phyloP scores from a whole-genome alignment of 1,140 invertebrate genomes.

The Drosophila tristis region DNA sequence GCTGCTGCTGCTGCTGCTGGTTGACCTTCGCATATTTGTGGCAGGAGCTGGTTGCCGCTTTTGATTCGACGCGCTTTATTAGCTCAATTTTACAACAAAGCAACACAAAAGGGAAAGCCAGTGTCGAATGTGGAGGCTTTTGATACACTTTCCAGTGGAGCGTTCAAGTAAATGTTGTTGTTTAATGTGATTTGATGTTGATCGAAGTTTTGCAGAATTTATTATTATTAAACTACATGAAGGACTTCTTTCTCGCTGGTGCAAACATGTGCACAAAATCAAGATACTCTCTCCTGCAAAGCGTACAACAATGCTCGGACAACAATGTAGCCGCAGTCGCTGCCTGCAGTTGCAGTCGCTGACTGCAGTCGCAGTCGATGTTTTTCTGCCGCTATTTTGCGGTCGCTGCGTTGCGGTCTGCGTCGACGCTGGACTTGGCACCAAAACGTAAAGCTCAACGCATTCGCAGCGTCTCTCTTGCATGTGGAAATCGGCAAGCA shows the following conservation, averaged over 20 bases:
- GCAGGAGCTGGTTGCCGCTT: conserved; percentile 52
- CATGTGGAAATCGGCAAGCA: conserved; percentile 72
- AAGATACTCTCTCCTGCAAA: no score
- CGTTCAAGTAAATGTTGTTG: no score
- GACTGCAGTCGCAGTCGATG: background rate
- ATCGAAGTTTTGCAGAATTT: no score
- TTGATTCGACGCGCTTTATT: conserved; percentile 61
- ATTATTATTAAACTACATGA: no score
- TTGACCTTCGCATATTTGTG: conserved; percentile 75
- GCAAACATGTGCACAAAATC: no score
- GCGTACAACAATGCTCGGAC: conserved; percentile 29
- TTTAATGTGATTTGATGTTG: no score
- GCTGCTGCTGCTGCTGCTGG: conserved; percentile 21
- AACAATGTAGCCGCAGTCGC: conserved; percentile 3
- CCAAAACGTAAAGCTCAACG: conserved; percentile 71
- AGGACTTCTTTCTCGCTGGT: no score
- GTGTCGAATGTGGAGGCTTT: no score
- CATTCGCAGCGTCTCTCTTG: conserved; percentile 33
- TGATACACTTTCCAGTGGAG: no score
- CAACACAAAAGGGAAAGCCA: background rate
- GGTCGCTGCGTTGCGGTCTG: conserved; percentile 1
- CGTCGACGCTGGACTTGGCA: conserved; percentile 73
- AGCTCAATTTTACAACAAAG: conserved; percentile 46
- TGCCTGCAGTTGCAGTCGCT: conserved; percentile 3
- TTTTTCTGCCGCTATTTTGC: background rate